Conservation (phyloP, 2,888 invertebrate species). For the Carcina quercana region DNA sequence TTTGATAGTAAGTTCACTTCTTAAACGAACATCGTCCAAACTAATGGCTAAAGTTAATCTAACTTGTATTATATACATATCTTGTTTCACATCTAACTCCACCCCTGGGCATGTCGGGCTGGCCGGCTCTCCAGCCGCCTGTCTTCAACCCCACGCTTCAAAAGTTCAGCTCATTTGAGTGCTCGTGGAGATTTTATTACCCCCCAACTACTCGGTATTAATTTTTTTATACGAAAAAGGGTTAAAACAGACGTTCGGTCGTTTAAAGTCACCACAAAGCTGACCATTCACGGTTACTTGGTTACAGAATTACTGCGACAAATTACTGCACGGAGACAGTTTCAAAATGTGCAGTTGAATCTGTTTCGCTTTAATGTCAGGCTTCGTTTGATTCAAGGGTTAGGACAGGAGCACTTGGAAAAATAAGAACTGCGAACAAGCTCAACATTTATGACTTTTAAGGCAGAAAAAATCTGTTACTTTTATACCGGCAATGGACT, state of each 20-base stretch:
- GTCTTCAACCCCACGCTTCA: slow-evolving; percentile 70
- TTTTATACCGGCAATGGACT: too few species aligned
- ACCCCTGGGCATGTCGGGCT: slow-evolving; percentile 57
- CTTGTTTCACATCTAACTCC: slow-evolving; percentile 33
- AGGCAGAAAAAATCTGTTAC: too few species aligned
- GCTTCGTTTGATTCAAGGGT: too few species aligned
- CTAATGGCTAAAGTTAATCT: too few species aligned
- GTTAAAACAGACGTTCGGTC: slow-evolving; percentile 50
- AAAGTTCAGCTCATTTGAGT: slow-evolving; percentile 74
- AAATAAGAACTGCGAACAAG: too few species aligned
- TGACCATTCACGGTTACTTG: slow-evolving; percentile 66
- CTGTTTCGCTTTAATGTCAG: too few species aligned
- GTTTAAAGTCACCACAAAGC: slow-evolving; percentile 51
- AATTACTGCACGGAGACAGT: slow-evolving; percentile 61
- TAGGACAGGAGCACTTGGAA: too few species aligned
- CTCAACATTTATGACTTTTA: too few species aligned
- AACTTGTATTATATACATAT: too few species aligned
- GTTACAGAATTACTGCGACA: slow-evolving; percentile 56
- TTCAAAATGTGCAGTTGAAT: too few species aligned
- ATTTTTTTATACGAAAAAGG: slow-evolving; percentile 45
- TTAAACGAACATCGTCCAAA: too few species aligned
- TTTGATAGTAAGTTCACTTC: too few species aligned
- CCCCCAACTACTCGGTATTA: slow-evolving; percentile 70
- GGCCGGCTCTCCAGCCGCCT: slow-evolving; percentile 66
- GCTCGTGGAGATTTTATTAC: slow-evolving; percentile 72